Base-by-base conservation (phyloP, 2,888 invertebrate genomes). In the Conchocele bisecta region DNA sequence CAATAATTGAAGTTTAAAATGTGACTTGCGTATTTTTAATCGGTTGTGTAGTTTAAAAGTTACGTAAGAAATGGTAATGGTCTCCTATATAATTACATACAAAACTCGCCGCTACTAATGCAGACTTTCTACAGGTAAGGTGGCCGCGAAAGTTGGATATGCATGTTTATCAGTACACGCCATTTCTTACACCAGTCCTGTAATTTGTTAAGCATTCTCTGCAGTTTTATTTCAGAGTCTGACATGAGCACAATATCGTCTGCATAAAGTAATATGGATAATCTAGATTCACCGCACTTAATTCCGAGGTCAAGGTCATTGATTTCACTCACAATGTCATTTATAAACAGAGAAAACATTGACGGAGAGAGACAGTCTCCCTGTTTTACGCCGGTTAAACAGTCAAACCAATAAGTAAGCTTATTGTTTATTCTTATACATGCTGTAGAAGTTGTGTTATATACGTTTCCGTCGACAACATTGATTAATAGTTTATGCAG, bases 321-420 rank as follows among this genome's bases (percentile, higher is more conserved):
- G 4, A 64, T 35, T n/a, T 42, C 44, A 15, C 35, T 20, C 9
- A 64, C 35, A 11, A 70, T 33, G 57, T 63, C 64, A 31, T 70
- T 54, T 17, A 50, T 28, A 22, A 65, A 70, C 22, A 60, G 26
- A 5, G 65, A 35, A 17, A 70, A 70, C 28, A 59, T 15, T n/a
- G 73, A 69, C 22, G 73, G 76, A 0, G 65, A 65, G 13, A 57
- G 15, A 29, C 20, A 61, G 26, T 54, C 26, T 17, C 70, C 70
- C 29, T 70, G 70, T 31, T 37, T 41, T 13, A 54, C 70, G 2
- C 70, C 65, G 15, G 26, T 9, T 2, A 9, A 13, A 24, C 51
- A 46, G 15, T 53, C 15, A 31, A 70, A 59, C 70, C 70, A 70
- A 29, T 65, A 37, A 17, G 65, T 60, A 13, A 35, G 3, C n/a